These are phyloP conservation scores for Entomobrya multifasciata DNA, from an alignment of 2,888 invertebrate species.

Conservation along the genomic window DNA sequence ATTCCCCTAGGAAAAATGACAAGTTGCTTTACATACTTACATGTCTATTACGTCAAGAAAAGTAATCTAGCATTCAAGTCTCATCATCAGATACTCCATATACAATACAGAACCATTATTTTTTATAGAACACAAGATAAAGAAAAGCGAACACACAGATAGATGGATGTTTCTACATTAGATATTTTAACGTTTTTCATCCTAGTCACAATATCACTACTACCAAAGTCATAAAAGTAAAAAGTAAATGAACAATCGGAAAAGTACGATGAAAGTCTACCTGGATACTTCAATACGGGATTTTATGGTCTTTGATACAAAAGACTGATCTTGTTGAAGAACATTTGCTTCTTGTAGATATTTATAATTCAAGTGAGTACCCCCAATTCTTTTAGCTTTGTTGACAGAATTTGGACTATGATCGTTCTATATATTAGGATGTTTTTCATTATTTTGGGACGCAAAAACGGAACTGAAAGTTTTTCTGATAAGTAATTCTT, in stretches of 20 bases:
- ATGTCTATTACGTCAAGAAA: slow-evolving; percentile 33
- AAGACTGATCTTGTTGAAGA: too few relatives aligned
- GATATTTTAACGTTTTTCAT: slow-evolving; percentile 25
- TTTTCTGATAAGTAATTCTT: too few relatives aligned
- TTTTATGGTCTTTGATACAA: too few relatives aligned
- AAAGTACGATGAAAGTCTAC: slow-evolving; percentile 7
- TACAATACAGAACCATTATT: slow-evolving; percentile 4
- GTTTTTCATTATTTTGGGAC: too few relatives aligned
- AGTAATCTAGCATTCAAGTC: slow-evolving; percentile 57
- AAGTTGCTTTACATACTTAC: slow-evolving; percentile 66
- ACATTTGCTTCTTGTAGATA: too few relatives aligned
- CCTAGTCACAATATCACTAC: not conserved
- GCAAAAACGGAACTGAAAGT: too few relatives aligned
- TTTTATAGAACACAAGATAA: too few relatives aligned
- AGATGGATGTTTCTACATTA: not conserved
- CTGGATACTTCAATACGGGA: too few relatives aligned
- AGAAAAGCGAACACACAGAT: too few relatives aligned
- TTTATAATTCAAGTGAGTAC: too few relatives aligned
- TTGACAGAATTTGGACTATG: not conserved
- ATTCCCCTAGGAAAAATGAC: slow-evolving; percentile 74
- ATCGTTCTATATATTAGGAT: too few relatives aligned
- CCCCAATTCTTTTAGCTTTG: too few relatives aligned
- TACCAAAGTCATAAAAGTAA: not conserved
- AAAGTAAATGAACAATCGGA: slow-evolving; percentile 27
- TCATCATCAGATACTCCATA: slow-evolving; percentile 38